Conservation (phyloP, 1,140 invertebrate species). For the Musca domestica region DNA sequence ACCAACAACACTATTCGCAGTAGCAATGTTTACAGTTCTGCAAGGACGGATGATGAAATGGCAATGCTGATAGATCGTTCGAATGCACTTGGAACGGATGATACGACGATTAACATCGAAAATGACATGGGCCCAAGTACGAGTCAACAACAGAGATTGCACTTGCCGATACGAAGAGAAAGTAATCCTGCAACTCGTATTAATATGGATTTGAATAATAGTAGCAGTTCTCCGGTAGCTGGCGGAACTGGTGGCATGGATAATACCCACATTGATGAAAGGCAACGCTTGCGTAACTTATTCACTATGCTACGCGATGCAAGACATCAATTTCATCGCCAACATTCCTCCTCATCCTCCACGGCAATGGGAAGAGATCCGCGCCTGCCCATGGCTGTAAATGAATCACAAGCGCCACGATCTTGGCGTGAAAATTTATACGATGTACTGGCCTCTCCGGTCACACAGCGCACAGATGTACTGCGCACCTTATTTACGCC, state of each 20-base stretch:
- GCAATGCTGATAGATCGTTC: background rate
- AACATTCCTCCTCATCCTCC: background rate
- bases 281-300: background rate
- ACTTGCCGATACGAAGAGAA: background rate
- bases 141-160: background rate
- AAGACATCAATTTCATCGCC: slow-evolving; percentile 6
- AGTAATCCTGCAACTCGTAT: background rate
- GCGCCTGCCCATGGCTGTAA: background rate
- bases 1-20: background rate
- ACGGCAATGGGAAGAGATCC: background rate
- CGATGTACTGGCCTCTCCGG: background rate
- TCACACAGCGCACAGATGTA: slow-evolving; percentile 2
- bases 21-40: slow-evolving; percentile 7
- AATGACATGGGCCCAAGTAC: background rate
- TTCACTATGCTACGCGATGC: slow-evolving; percentile 9
- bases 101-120: slow-evolving; percentile 7
- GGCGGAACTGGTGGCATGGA: background rate
- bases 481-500: background rate
- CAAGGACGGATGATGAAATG: slow-evolving; percentile 15
- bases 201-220: background rate
- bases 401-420: background rate
- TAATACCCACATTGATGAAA: background rate
- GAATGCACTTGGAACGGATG: background rate
- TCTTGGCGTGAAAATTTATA: slow-evolving; percentile 15
- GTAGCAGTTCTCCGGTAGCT: background rate